A percentile compares a stretch with the other conserved stretches of the same genome.
phyloP scores from a whole-genome alignment of 1,140 invertebrate genomes.

The Dreissena rostriformis region DNA sequence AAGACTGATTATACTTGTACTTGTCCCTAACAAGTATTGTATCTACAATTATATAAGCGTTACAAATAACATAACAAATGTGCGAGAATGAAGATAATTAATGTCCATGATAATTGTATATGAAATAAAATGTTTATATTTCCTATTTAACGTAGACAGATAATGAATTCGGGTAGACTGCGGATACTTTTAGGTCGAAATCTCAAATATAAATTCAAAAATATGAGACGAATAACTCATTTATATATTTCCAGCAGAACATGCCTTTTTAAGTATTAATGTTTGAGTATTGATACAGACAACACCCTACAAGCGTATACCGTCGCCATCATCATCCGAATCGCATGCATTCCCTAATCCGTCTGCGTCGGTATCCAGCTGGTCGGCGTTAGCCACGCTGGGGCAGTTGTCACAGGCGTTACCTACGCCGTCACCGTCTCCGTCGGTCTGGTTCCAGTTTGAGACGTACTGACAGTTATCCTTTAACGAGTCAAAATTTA shows the following conservation, averaged over 20 bases:
- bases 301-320: constrained; percentile 53
- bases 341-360: constrained; percentile 89
- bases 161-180: no score
- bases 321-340: constrained; percentile 91
- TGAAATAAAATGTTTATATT: no score
- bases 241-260: neutral
- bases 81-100: no score
- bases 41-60: no score
- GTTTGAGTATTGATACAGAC: no score
- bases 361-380: constrained; percentile 45
- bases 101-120: no score
- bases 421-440: constrained; percentile 57
- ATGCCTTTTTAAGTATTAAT: no score
- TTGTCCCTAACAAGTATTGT: no score
- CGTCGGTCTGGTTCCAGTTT: constrained; percentile 61
- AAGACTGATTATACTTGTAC: no score
- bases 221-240: neutral
- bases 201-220: neutral
- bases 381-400: constrained; percentile 27
- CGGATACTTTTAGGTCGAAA: no score
- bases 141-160: no score
- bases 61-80: no score
- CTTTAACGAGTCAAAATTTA: constrained; percentile 9
- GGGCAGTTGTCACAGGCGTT: constrained; percentile 53
- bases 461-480: constrained; percentile 61